Evolutionary conservation across 1,140 invertebrate genomes (phyloP), one percentile per base, ranked within the genome.

Genomic region (Thaumatotibia leucotreta): DNA sequence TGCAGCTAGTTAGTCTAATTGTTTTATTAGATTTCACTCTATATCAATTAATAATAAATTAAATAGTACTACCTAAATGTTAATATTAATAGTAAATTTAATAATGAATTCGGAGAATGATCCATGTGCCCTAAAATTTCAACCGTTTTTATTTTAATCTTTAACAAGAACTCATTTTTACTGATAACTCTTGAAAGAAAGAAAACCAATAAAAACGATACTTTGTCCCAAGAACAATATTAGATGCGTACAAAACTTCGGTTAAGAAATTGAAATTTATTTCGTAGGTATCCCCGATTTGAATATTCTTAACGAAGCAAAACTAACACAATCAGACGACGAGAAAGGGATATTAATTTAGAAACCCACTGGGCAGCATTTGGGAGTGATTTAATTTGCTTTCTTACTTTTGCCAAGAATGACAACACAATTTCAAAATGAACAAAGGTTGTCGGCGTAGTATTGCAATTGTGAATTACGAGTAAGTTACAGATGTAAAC

Each of bases 341-440:
- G 52, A 58, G 52, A 58, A 58, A 58, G 52, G 52, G 52, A 58
- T 58, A 58, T 58, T 58, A 58, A 58, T 58, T 58, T 58, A 8
- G 52, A 20, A 29, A 58, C 52, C 52, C 52, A 58, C 23, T 31
- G 52, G 50, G 52, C 52, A 58, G 52, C 52, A 58, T 27, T 58
- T 58, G 52, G 23, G 52, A 58, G 10, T 29, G 27, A 58, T 58
- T 58, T 58, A 27, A 58, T 58, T 58, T 58, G 52, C 52, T 31
- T 58, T 17, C 52, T 58, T 58, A 58, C 52, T 31, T 58, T 58
- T 14, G 52, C 1, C 52, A 58, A 31, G 52, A 58, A 58, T 58
- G 52, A 58, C 52, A 58, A 31, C 24, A 29, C 52, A 58, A 58
- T 29, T 58, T 58, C 50, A 54, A 54, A 54, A n/a, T 54, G 50